Percentiles rank a stretch among this genome's conserved stretches.
phyloP scores from a whole-genome alignment of 1,140 invertebrate genomes.

The Neodiprion pinetum region DNA sequence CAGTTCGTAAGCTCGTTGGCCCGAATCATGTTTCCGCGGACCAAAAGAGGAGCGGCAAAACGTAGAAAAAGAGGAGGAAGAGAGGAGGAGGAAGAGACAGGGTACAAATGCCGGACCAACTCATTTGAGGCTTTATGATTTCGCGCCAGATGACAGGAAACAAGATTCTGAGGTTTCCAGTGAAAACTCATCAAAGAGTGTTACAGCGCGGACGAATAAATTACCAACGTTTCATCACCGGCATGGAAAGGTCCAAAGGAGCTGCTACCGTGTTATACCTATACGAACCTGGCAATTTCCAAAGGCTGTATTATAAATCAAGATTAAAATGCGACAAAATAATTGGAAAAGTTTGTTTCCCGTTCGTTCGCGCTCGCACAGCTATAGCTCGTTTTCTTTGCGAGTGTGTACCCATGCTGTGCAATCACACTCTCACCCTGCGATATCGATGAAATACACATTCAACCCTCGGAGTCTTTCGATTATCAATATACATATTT shows the following conservation, averaged over 20 bases:
- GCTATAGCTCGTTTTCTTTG: too few relatives aligned
- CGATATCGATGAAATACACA: too few relatives aligned
- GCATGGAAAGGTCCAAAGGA: not conserved
- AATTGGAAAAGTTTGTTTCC: slow-evolving; percentile 1
- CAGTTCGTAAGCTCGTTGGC: too few relatives aligned
- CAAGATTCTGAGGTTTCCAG: not conserved
- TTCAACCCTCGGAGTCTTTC: too few relatives aligned
- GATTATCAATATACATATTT: too few relatives aligned
- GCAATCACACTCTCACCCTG: too few relatives aligned
- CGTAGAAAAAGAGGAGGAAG: not conserved
- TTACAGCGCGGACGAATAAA: not conserved
- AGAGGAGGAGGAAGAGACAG: not conserved
- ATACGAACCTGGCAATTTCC: not conserved
- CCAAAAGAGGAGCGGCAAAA: too few relatives aligned
- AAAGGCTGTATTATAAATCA: not conserved
- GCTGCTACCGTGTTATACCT: too few relatives aligned
- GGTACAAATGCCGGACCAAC: not conserved
- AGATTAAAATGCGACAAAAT: slow-evolving; percentile 2
- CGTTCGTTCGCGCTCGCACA: not conserved
- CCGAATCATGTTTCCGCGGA: too few relatives aligned
- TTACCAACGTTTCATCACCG: slow-evolving; percentile 5
- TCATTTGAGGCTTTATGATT: not conserved
- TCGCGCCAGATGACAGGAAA: not conserved
- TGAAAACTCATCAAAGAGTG: not conserved
- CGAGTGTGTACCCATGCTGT: too few relatives aligned